phyloP scores from a whole-genome alignment of 2,888 invertebrate species.

The Alloscopus bannaensis region DNA sequence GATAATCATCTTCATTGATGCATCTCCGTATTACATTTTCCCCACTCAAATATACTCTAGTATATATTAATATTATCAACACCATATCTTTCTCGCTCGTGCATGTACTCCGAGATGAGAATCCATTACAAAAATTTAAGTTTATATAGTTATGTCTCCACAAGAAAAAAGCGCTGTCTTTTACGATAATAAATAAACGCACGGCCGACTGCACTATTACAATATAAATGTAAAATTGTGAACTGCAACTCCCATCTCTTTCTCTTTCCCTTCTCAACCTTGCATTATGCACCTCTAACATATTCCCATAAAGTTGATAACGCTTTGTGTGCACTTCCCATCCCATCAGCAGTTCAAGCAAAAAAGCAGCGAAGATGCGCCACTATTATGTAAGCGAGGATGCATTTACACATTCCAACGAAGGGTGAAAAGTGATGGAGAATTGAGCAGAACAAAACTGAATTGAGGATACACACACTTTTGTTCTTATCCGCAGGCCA shows the following conservation, averaged over 20 bases:
- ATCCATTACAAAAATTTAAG: too few species aligned
- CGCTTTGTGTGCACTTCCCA: constrained; percentile 18
- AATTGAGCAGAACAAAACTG: constrained; percentile 15
- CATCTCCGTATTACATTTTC: too few species aligned
- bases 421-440: constrained; percentile 35
- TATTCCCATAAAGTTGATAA: constrained; percentile 22
- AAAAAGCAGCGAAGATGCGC: too few species aligned
- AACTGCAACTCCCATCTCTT: constrained; percentile 18
- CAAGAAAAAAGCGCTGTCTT: constrained; percentile 20
- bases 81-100: constrained; percentile 9
- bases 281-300: background rate
- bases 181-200: constrained; percentile 52
- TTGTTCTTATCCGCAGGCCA: too few species aligned
- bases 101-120: too few species aligned
- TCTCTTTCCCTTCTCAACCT: background rate
- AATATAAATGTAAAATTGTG: constrained; percentile 49
- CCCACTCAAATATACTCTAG: too few species aligned
- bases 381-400: constrained; percentile 24
- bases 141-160: background rate
- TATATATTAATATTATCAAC: background rate
- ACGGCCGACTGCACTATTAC: constrained; percentile 30
- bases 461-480: constrained; percentile 4
- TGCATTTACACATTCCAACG: constrained; percentile 52
- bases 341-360: constrained; percentile 29
- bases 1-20: constrained; percentile 55